Conservation (phyloP, 1,140 invertebrate genomes). For the Brachionus asplanchnoidis region DNA sequence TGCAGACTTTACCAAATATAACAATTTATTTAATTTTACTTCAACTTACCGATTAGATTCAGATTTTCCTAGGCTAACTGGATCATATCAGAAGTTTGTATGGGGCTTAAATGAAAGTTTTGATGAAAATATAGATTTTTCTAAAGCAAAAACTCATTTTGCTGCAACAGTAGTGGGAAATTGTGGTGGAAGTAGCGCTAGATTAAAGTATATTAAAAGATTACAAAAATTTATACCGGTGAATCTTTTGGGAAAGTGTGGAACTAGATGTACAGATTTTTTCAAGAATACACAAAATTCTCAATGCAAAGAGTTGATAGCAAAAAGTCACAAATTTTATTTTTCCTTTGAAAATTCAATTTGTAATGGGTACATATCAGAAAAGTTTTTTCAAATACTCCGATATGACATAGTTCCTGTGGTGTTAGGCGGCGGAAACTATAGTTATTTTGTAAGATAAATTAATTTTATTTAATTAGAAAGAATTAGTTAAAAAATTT, state of each 20-base stretch:
- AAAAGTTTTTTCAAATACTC: conserved; percentile 43
- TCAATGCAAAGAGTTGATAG: neutral
- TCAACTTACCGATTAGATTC: neutral
- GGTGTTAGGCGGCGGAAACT: conserved; percentile 32
- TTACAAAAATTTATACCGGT: neutral
- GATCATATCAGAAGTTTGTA: neutral
- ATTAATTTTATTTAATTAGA: too few relatives aligned
- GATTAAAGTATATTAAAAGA: neutral
- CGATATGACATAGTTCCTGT: conserved; percentile 40
- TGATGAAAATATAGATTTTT: neutral
- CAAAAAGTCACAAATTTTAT: conserved; percentile 41
- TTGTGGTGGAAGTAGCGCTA: neutral
- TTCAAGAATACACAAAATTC: neutral
- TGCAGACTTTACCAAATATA: neutral
- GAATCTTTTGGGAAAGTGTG: conserved; percentile 9
- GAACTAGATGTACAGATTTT: neutral
- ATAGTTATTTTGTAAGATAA: neutral
- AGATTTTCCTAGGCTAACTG: neutral
- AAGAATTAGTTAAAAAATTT: neutral
- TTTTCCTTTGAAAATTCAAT: conserved; percentile 44
- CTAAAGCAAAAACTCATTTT: neutral
- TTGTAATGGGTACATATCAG: conserved; percentile 43
- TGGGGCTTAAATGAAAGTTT: neutral
- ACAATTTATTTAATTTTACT: conserved; percentile 21
- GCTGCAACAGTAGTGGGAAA: neutral